These are phyloP conservation scores for Caenorhabditis macrosperma DNA, from an alignment of 2,888 invertebrate species.

Conservation along the genomic window DNA sequence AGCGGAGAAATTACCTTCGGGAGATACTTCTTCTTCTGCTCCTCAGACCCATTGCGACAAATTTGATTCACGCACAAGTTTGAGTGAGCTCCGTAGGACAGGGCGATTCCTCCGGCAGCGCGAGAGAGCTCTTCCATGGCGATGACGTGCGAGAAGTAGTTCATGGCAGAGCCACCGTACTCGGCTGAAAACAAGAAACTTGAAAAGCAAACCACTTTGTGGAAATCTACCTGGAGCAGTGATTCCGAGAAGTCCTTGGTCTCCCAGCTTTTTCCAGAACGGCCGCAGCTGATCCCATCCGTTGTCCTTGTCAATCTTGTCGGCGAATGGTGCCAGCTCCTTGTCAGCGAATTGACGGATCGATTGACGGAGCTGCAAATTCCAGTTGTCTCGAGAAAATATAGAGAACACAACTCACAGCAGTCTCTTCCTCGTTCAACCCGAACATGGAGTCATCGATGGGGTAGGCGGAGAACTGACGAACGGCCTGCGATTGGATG, in stretches of 20 bases:
- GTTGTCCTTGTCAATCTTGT: slow-evolving; percentile 88
- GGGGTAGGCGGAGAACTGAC: slow-evolving; percentile 84
- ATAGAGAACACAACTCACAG: slow-evolving; percentile 1
- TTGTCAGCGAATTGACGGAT: slow-evolving; percentile 94
- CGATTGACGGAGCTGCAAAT: slow-evolving; percentile 87
- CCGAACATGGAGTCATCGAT: slow-evolving; percentile 93
- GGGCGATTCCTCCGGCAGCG: slow-evolving; percentile 86
- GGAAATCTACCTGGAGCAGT: too few relatives aligned
- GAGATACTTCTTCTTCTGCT: slow-evolving; percentile 87
- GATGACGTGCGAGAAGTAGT: slow-evolving; percentile 94
- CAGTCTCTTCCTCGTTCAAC: slow-evolving; percentile 87
- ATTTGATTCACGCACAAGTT: slow-evolving; percentile 97
- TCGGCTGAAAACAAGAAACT: too few relatives aligned
- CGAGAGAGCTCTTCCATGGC: too few relatives aligned
- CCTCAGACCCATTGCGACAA: slow-evolving; percentile 23
- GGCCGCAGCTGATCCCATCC: slow-evolving; percentile 82
- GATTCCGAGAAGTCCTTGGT: slow-evolving; percentile 92
- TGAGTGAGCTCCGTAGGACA: slow-evolving; percentile 97
- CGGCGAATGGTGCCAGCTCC: slow-evolving; percentile 93
- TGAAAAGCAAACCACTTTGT: too few relatives aligned
- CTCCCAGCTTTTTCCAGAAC: slow-evolving; percentile 95
- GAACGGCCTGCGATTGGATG: slow-evolving; percentile 17
- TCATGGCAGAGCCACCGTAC: slow-evolving; percentile 93
- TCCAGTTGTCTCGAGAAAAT: background rate
- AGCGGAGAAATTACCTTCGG: too few relatives aligned